A percentile compares a stretch with the other conserved stretches of the same genome.
These are phyloP conservation scores for Erythrolamprus reginae DNA, from an alignment of 2,113 vertebrate species.

Conservation along the genomic window DNA sequence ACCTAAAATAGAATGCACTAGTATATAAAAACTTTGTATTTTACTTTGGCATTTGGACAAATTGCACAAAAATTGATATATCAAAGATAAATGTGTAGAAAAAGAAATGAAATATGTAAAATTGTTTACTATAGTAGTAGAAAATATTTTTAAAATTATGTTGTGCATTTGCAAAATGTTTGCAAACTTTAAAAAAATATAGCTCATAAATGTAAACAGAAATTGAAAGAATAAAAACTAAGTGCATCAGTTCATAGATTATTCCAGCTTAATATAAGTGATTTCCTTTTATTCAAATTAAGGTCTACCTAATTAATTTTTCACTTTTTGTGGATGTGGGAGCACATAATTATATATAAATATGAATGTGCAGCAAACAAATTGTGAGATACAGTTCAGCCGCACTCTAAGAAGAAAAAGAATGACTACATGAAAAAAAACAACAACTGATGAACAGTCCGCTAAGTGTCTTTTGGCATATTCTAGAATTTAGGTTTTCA, in stretches of 20 bases:
- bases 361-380: constrained; percentile 1
- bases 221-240: neutral
- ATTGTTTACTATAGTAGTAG: neutral
- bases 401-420: neutral
- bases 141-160: neutral
- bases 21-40: neutral
- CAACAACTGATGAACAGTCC: constrained; percentile 31
- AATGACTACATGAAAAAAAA: constrained; percentile 12
- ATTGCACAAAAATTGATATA: neutral
- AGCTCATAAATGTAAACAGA: neutral
- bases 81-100: neutral
- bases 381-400: neutral
- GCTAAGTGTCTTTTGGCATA: constrained; percentile 42
- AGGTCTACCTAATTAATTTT: neutral
- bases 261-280: neutral
- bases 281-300: neutral
- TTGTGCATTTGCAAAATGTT: neutral
- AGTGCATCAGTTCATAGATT: neutral
- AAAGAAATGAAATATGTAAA: neutral
- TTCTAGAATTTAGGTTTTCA: constrained; percentile 43
- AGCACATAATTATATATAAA: neutral
- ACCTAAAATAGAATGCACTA: neutral
- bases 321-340: neutral
- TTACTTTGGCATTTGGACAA: neutral
- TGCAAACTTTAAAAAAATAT: neutral